These are phyloP conservation scores for Volucella inflata DNA, from an alignment of 2,888 invertebrate genomes.

Conservation along the genomic window DNA sequence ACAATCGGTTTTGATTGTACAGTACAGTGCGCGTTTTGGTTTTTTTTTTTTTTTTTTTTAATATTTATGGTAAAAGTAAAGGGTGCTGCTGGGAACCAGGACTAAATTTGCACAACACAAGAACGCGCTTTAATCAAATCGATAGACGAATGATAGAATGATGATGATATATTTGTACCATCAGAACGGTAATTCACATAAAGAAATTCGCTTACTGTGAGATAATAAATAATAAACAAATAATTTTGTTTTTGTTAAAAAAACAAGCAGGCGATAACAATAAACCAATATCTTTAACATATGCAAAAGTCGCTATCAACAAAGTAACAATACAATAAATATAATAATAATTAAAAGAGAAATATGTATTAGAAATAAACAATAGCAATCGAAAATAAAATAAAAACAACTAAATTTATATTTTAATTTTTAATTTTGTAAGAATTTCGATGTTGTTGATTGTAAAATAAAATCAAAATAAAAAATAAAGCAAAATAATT, in stretches of 20 bases:
- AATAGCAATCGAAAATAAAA: constrained; percentile 42
- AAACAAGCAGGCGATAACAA: not conserved
- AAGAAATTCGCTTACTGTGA: constrained; percentile 24
- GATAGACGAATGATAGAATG: constrained; percentile 5
- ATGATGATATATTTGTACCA: constrained; percentile 5
- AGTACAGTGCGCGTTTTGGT: constrained; percentile 21
- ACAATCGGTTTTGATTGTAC: constrained; percentile 27
- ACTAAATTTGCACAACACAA: constrained; percentile 23
- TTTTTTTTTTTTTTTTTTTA: not conserved
- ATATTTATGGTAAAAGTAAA: constrained; percentile 35
- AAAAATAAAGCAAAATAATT: constrained; percentile 67
- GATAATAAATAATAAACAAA: constrained; percentile 1
- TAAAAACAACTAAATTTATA: constrained; percentile 54
- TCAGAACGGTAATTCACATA: constrained; percentile 7
- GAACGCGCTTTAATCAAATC: constrained; percentile 55
- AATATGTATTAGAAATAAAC: constrained; percentile 24
- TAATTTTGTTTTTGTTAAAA: constrained; percentile 11
- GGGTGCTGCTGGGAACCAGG: constrained; percentile 50
- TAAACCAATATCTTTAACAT: constrained; percentile 31
- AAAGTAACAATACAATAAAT: constrained; percentile 28
- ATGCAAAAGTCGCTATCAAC: constrained; percentile 22
- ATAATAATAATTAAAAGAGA: constrained; percentile 3
- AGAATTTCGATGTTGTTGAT: constrained; percentile 73
- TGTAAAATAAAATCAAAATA: constrained; percentile 57
- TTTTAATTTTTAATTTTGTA: constrained; percentile 68